A percentile compares a stretch with the other conserved stretches of the same genome.
Evolutionary conservation across 2,888 invertebrate species (phyloP).

Genomic region (Molanna angustata): DNA sequence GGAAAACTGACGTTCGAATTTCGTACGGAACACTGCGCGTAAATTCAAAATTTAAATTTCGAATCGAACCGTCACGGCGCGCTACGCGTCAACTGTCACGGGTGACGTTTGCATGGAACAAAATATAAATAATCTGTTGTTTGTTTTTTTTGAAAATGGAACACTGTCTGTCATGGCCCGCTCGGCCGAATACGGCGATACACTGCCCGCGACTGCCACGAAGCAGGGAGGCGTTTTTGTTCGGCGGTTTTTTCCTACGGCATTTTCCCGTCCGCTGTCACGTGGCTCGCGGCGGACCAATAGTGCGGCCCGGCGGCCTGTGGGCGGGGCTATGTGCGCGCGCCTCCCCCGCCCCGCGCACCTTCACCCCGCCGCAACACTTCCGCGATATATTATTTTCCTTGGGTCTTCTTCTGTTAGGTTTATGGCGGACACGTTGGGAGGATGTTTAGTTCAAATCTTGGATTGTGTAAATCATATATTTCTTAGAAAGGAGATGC

Average conservation of each 20-base stretch:
- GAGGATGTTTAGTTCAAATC: too few relatives aligned
- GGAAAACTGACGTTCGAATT: too few relatives aligned
- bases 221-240: conserved; percentile 16
- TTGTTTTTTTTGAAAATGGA: background rate
- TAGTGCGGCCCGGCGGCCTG: conserved; percentile 1
- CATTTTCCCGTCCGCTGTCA: conserved; percentile 15
- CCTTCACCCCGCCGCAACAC: too few relatives aligned
- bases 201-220: conserved; percentile 18
- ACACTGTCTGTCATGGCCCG: background rate
- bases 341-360: conserved; percentile 8
- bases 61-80: too few relatives aligned
- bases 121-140: background rate
- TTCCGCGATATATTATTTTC: too few relatives aligned
- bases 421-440: background rate
- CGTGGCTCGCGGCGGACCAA: conserved; percentile 15
- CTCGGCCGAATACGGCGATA: conserved; percentile 17
- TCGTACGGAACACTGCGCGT: too few relatives aligned
- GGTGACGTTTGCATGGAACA: too few relatives aligned
- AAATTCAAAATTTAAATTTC: too few relatives aligned
- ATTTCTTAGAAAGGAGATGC: too few relatives aligned
- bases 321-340: conserved; percentile 9
- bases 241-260: conserved; percentile 16
- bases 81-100: too few relatives aligned
- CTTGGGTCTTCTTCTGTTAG: background rate
- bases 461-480: too few relatives aligned